phyloP scores from a whole-genome alignment of 2,888 invertebrate species.

The Epinotia nisella region DNA sequence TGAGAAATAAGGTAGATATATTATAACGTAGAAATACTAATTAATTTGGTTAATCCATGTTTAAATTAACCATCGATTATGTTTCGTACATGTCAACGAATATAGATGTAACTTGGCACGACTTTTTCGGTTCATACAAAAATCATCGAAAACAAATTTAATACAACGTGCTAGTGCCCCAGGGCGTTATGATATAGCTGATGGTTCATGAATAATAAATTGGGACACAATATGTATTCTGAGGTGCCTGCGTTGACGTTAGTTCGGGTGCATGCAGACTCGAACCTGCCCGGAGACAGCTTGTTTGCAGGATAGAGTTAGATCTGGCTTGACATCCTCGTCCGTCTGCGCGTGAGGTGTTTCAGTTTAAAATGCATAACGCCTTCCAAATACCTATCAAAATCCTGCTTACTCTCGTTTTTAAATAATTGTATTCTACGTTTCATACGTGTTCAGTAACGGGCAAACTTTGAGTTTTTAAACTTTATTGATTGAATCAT shows the following conservation, averaged over 20 bases:
- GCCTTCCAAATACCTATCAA: not conserved
- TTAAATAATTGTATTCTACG: too few species aligned
- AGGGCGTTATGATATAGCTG: constrained; percentile 35
- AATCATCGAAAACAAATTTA: constrained; percentile 9
- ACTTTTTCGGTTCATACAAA: not conserved
- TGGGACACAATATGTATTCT: constrained; percentile 25
- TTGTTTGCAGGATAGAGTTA: not conserved
- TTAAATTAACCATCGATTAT: too few species aligned
- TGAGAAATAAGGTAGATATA: too few species aligned
- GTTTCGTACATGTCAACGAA: not conserved
- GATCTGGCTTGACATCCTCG: constrained; percentile 1
- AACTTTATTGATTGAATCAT: too few species aligned
- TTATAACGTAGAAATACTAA: too few species aligned
- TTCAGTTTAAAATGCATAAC: not conserved
- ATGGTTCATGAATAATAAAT: constrained; percentile 44
- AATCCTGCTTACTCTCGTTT: not conserved
- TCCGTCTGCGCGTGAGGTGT: not conserved
- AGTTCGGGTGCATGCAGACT: constrained; percentile 15
- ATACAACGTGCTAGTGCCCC: constrained; percentile 21
- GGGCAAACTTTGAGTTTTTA: too few species aligned
- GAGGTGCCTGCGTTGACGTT: constrained; percentile 23
- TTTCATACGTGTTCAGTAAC: too few species aligned
- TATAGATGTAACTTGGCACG: not conserved
- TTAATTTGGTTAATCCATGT: too few species aligned
- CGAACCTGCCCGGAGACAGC: constrained; percentile 6